Base-by-base conservation (phyloP, 2,797 vertebrate genomes). In the Merluccius polli region DNA sequence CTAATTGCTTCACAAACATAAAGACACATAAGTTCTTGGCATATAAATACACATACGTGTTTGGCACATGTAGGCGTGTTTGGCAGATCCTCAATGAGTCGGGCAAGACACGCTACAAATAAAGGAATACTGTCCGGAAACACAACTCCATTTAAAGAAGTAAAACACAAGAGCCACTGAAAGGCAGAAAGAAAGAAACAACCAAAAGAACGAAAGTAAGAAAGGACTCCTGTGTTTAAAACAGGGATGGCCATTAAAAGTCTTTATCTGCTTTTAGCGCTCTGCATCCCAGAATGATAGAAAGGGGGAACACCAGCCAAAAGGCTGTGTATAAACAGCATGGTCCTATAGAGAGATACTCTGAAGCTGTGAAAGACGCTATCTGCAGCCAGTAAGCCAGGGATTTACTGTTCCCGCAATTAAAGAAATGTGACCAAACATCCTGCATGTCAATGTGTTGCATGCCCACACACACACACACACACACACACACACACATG, bases 341-440 rank as follows among this genome's bases (percentile, higher is more conserved):
- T 2, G 73, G 82, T 78, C 71, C 81, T 82, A 73, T 78, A 82
- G 78, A 77, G 83, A 67, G 67, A 85, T 52, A 83, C 77, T 80
- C 83, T 79, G 85, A 80, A 75, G 76, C 82, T 83, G 84, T 87
- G 85, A 90, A 88, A 87, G 83, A 87, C 87, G 41, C 88, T 78
- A 78, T 81, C 84, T 89, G 52, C 79, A 85, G 85, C 78, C 87
- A 87, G 79, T 77, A 86, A 83, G 76, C 82, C 15, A 82, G 83
- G 87, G 86, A 93, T 90, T 92, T 87, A 85, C 86, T 87, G 86
- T 82, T 85, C 85, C 82, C 81, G 77, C 83, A 71, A 86, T 90
- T 92, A 89, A 92, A 93, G 91, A 90, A 92, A 90, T 83, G 82
- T 81, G 87, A 89, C 87, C 83, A 84, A 90, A 90, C 79, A 85